phyloP scores from a whole-genome alignment of 1,140 invertebrate species.

The Atta colombica region DNA sequence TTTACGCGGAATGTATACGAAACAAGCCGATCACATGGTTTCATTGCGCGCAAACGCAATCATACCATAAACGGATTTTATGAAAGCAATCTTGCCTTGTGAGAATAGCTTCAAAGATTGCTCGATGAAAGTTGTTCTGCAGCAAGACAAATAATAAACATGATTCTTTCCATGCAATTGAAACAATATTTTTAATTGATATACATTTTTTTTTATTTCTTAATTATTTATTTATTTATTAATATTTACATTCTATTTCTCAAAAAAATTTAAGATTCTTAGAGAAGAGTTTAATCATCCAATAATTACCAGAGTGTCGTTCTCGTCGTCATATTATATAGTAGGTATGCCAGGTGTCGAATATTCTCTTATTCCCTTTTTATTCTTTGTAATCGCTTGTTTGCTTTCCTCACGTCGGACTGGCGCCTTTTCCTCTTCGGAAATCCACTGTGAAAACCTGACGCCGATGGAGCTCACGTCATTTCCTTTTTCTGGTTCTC shows the following conservation, averaged over 20 bases:
- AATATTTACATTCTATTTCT: neutral
- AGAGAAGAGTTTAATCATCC: neutral
- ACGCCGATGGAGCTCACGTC: slow-evolving; percentile 47
- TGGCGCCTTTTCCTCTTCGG: slow-evolving; percentile 31
- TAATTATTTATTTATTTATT: neutral
- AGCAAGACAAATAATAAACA: neutral
- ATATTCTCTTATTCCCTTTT: slow-evolving; percentile 39
- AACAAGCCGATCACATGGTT: slow-evolving; percentile 5
- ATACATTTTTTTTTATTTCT: neutral
- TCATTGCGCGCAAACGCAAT: neutral
- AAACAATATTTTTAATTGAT: neutral
- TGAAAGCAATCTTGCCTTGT: neutral
- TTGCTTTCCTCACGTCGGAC: slow-evolving; percentile 48
- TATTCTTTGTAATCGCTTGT: slow-evolving; percentile 28
- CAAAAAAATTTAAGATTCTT: neutral
- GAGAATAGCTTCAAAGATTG: neutral
- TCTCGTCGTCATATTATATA: neutral
- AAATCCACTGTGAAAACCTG: slow-evolving; percentile 57
- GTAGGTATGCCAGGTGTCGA: slow-evolving; percentile 23
- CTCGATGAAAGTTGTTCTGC: neutral
- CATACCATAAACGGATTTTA: slow-evolving; percentile 32
- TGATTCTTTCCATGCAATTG: neutral
- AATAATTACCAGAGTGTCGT: slow-evolving; percentile 24
- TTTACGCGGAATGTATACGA: slow-evolving; percentile 1
- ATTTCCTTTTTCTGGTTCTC: slow-evolving; percentile 46